These are phyloP conservation scores for Trypoxylus dichotomus DNA, from an alignment of 1,140 invertebrate species.

Conservation along the genomic window DNA sequence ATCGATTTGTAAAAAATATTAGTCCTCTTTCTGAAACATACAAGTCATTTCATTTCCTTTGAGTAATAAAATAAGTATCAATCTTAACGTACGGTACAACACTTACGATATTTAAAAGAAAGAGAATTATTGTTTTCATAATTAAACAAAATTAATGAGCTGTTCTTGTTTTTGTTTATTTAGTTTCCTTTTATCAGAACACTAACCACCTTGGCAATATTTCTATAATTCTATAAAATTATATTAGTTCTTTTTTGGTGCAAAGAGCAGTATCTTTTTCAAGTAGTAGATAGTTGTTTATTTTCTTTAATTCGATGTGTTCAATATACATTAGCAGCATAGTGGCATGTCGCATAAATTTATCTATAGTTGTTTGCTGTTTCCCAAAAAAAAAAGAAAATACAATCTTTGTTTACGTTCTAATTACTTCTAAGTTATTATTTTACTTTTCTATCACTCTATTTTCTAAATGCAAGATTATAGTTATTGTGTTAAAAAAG, in stretches of 20 bases:
- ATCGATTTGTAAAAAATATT: no score
- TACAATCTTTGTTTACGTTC: not conserved
- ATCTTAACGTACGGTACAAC: not conserved
- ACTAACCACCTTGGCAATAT: constrained; percentile 32
- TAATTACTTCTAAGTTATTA: not conserved
- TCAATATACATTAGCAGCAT: constrained; percentile 18
- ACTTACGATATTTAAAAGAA: not conserved
- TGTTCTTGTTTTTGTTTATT: constrained; percentile 28
- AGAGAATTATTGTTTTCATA: not conserved
- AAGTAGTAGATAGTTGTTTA: constrained; percentile 17
- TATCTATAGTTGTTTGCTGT: constrained; percentile 23
- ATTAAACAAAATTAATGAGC: constrained; percentile 30
- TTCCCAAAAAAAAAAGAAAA: constrained; percentile 5
- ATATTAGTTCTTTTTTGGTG: constrained; percentile 26
- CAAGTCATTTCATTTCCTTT: no score
- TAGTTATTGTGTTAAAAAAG: not conserved
- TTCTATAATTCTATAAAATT: constrained; percentile 26
- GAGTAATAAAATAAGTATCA: constrained; percentile 21
- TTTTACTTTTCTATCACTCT: not conserved
- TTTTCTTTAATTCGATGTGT: constrained; percentile 29
- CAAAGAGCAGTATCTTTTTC: constrained; percentile 21
- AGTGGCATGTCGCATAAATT: constrained; percentile 38
- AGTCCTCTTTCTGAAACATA: no score
- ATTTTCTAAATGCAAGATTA: constrained; percentile 11
- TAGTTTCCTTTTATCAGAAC: constrained; percentile 27